Conservation (phyloP, 2,888 invertebrate species). For the Leptinotarsa haldemani region DNA sequence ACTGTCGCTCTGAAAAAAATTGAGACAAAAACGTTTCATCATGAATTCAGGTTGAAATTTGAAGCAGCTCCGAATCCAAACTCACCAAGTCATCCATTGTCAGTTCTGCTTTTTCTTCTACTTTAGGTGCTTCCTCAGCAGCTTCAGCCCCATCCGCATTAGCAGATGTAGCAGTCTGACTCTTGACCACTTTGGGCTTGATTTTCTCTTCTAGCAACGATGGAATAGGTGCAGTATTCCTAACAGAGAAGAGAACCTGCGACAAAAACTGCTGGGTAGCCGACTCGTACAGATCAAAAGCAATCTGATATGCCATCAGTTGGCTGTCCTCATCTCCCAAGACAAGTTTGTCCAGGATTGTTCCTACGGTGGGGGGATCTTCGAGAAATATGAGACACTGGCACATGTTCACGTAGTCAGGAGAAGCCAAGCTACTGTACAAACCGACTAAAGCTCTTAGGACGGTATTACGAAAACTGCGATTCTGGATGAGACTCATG, state of each 20-base stretch:
- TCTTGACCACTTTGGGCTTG: constrained; percentile 75
- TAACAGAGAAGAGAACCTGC: constrained; percentile 84
- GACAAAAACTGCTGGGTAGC: constrained; percentile 98
- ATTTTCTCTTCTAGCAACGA: constrained; percentile 80
- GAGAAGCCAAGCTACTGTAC: constrained; percentile 88
- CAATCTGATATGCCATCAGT: constrained; percentile 98
- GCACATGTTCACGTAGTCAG: constrained; percentile 98
- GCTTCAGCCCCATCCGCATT: constrained; percentile 63
- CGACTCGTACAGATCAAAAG: constrained; percentile 98
- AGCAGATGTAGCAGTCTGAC: constrained; percentile 62
- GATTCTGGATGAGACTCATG: constrained; percentile 95
- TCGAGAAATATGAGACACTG: constrained; percentile 97
- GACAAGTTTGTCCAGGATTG: constrained; percentile 90
- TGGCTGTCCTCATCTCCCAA: constrained; percentile 77
- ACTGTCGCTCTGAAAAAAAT: constrained; percentile 72
- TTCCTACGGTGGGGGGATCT: constrained; percentile 92
- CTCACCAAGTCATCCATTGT: constrained; percentile 71
- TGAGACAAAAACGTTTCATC: not conserved
- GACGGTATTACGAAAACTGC: constrained; percentile 91
- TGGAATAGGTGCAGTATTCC: constrained; percentile 85
- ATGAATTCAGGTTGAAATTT: not conserved
- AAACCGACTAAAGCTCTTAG: constrained; percentile 89
- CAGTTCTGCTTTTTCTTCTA: constrained; percentile 70
- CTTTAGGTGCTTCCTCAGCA: constrained; percentile 50
- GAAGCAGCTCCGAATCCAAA: constrained; percentile 19